Evolutionary conservation across 2,888 invertebrate species (phyloP), one percentile per base, ranked within the genome.

Genomic region (Callosobruchus maculatus): DNA sequence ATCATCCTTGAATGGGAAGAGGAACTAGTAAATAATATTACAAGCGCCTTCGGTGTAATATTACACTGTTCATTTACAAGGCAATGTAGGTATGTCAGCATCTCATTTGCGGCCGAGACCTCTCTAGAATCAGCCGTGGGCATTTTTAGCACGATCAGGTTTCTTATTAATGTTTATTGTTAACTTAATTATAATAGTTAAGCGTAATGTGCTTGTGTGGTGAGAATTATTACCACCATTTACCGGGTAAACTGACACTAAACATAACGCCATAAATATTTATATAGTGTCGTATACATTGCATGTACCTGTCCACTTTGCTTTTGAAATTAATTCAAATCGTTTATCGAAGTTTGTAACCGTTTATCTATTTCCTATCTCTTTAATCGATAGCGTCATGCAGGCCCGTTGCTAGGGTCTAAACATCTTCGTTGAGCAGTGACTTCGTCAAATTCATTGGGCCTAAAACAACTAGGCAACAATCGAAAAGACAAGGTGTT

Each of bases 161-260:
- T 74, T 74, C 74, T 74, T 69, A 71, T 74, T 74, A 71, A 74
- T 74, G 74, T 74, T 71, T 71, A 74, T 74, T 74, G 74, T 74
- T 71, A 30, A 21, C 69, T 74, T 74, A 75, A 74, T 74, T 74
- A 74, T 71, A 67, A 72, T 77, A 75, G 73, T 77, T 75, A 74
- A 74, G 74, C 68, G 71, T 77, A 77, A 77, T 75, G 74, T 71
- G 73, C 74, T 73, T 73, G 74, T 75, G 77, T 75, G 77, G 75
- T 74, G 75, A 77, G 77, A 77, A 74, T 75, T 75, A 77, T 75
- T 77, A 71, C 70, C 74, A 72, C 74, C 74, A 74, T 74, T 77
- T 73, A 74, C 70, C 67, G 67, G 73, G 72, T 77, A 75, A 77
- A 75, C 75, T 77, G 77, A 77, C 74, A 75, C 77, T 73, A 68